Conservation (phyloP, 2,888 invertebrate species). For the Lepidocyrtoides sp. region DNA sequence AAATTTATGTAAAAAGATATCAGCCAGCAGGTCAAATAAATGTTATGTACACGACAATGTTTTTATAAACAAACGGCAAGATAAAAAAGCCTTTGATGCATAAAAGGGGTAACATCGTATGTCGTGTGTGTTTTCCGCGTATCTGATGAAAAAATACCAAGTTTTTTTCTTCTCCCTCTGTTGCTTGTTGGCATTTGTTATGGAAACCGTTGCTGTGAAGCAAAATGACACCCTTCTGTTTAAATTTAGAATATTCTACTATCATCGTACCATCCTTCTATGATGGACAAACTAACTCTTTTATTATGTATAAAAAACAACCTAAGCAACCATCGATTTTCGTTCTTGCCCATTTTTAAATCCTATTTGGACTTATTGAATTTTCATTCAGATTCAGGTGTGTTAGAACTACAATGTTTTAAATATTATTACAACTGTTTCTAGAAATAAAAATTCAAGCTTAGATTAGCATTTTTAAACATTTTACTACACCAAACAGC, state of each 20-base stretch:
- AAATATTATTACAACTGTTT: not conserved
- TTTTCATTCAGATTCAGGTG: not conserved
- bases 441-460: no score
- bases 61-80: no score
- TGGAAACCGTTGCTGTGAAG: not conserved
- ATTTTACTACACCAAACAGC: no score
- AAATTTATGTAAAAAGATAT: no score
- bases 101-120: no score
- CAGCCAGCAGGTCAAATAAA: no score
- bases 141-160: no score
- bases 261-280: not conserved
- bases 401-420: not conserved
- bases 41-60: no score
- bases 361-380: not conserved
- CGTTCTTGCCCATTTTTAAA: not conserved
- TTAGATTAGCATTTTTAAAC: no score
- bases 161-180: not conserved
- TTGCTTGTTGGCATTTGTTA: not conserved
- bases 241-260: not conserved
- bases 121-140: no score
- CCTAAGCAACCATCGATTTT: conserved; percentile 53
- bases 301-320: not conserved
- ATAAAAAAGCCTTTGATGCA: no score
- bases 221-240: not conserved
- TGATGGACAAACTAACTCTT: not conserved